Evolutionary conservation across 1,140 invertebrate genomes (phyloP).

Genomic region (Epicauta chinensis): DNA sequence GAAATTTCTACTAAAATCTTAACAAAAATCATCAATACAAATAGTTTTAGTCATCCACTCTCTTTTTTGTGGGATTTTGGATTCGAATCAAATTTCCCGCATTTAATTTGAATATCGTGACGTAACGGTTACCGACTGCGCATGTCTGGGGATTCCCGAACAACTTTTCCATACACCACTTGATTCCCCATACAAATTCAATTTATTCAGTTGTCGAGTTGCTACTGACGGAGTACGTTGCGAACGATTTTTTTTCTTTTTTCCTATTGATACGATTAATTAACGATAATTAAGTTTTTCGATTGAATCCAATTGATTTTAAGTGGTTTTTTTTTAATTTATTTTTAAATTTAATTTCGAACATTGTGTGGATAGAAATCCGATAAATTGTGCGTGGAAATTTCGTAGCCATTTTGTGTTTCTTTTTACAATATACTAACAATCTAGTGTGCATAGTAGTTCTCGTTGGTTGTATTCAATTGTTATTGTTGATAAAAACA

Average conservation of each 20-base stretch:
- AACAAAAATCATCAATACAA: no score
- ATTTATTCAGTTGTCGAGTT: constrained; percentile 4
- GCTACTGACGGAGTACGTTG: not conserved
- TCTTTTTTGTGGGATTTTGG: no score
- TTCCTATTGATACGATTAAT: not conserved
- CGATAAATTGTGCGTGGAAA: constrained; percentile 18
- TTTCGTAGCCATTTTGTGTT: constrained; percentile 12
- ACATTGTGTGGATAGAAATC: constrained; percentile 1
- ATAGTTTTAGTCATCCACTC: no score
- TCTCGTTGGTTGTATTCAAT: constrained; percentile 7
- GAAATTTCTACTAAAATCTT: no score
- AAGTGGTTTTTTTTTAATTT: constrained; percentile 1
- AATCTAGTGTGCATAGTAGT: not conserved
- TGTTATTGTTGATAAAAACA: constrained; percentile 5
- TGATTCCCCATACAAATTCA: constrained; percentile 5
- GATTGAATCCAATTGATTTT: not conserved
- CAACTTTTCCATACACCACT: constrained; percentile 9
- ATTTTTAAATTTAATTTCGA: constrained; percentile 1
- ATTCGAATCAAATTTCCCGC: no score
- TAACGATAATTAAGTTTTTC: not conserved
- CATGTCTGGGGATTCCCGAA: constrained; percentile 36
- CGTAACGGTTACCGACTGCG: constrained; percentile 13
- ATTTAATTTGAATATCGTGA: no score
- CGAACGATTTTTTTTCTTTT: constrained; percentile 1
- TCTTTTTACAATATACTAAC: constrained; percentile 7